These are phyloP conservation scores for Hipparchia semele DNA, from an alignment of 2,888 invertebrate species.

Conservation along the genomic window DNA sequence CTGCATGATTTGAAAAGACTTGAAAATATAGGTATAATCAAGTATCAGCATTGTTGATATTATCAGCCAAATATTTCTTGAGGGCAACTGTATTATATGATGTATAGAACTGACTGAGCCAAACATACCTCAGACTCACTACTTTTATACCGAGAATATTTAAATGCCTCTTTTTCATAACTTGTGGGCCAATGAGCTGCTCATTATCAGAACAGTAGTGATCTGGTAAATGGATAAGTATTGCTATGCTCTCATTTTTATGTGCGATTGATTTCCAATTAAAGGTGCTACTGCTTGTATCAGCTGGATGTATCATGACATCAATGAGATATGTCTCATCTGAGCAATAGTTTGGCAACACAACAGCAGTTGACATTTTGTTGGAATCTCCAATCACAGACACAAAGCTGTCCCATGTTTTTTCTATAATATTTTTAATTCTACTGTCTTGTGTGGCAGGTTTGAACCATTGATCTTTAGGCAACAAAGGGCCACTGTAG, in stretches of 20 bases:
- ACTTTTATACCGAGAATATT: slow-evolving; percentile 85
- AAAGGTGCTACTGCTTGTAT: slow-evolving; percentile 62
- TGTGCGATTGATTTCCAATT: slow-evolving; percentile 72
- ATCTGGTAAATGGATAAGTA: slow-evolving; percentile 86
- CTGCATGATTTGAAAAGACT: too few species aligned
- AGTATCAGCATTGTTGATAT: slow-evolving; percentile 52
- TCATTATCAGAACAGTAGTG: slow-evolving; percentile 84
- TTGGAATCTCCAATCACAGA: slow-evolving; percentile 70
- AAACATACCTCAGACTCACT: slow-evolving; percentile 81
- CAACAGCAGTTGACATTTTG: slow-evolving; percentile 75
- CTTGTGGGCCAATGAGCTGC: slow-evolving; percentile 84
- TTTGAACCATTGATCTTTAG: slow-evolving; percentile 77
- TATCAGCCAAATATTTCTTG: slow-evolving; percentile 76
- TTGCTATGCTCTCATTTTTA: slow-evolving; percentile 76
- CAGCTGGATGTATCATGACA: slow-evolving; percentile 80
- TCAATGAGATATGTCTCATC: slow-evolving; percentile 84
- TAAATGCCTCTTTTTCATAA: slow-evolving; percentile 85
- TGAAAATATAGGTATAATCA: background rate
- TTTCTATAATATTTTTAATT: slow-evolving; percentile 75
- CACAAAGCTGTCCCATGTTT: slow-evolving; percentile 69
- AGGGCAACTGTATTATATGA: slow-evolving; percentile 73
- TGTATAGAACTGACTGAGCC: slow-evolving; percentile 73
- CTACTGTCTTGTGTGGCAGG: slow-evolving; percentile 80
- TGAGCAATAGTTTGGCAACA: slow-evolving; percentile 80
- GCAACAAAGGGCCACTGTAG: slow-evolving; percentile 83